Conservation (phyloP, 2,888 invertebrate species). For the Chironomus tentans region DNA sequence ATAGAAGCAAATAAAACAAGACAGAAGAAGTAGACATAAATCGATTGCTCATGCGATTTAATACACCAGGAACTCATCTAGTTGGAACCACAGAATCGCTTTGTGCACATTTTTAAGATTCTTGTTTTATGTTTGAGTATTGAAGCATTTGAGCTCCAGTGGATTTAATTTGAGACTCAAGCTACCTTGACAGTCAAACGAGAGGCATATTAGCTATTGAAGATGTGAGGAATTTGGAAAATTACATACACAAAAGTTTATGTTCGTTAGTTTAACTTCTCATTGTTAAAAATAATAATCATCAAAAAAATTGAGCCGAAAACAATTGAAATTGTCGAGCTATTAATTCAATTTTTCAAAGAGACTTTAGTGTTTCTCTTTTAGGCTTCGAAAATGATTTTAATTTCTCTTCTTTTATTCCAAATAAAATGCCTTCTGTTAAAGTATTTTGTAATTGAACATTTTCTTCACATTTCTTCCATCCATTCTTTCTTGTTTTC, state of each 20-base stretch:
- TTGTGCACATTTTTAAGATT: too few relatives aligned
- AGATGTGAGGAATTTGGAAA: background rate
- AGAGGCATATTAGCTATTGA: background rate
- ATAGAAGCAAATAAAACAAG: too few relatives aligned
- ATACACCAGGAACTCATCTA: background rate
- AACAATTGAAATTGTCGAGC: background rate
- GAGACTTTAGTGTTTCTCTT: background rate
- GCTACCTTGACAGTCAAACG: background rate
- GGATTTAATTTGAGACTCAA: background rate
- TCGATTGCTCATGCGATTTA: conserved; percentile 2
- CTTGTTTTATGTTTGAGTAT: too few relatives aligned
- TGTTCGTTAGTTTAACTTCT: background rate
- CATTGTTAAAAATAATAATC: background rate
- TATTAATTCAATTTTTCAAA: background rate
- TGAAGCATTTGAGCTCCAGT: background rate
- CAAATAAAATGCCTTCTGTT: too few relatives aligned
- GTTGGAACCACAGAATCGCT: background rate
- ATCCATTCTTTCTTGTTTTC: background rate
- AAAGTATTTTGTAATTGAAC: background rate
- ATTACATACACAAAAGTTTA: background rate
- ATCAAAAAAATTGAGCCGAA: background rate
- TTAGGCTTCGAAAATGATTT: background rate
- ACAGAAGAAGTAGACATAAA: background rate
- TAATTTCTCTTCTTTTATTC: background rate
- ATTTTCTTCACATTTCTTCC: background rate